Conservation (phyloP, 1,140 invertebrate genomes). For the Schlechtendalia chinensis region DNA sequence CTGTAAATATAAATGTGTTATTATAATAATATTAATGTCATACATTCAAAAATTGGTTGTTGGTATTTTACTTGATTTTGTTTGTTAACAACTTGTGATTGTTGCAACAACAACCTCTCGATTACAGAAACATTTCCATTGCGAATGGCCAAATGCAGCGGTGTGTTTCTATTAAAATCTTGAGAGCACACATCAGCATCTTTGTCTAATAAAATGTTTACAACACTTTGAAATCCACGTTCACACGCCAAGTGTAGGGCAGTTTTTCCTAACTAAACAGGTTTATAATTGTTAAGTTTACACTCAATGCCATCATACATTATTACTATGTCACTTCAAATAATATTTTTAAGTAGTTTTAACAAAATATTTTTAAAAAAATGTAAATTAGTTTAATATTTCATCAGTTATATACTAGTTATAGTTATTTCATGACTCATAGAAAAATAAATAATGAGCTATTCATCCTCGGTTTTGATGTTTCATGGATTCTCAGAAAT, state of each 20-base stretch:
- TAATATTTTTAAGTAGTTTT: background rate
- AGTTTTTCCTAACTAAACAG: conserved; percentile 29
- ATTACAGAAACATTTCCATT: conserved; percentile 10
- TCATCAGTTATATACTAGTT: background rate
- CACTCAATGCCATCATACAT: background rate
- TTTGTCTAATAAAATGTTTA: conserved; percentile 10
- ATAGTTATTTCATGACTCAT: too few species aligned
- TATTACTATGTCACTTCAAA: too few species aligned
- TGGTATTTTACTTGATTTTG: conserved; percentile 12
- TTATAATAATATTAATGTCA: background rate
- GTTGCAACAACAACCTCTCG: background rate
- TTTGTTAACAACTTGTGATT: background rate
- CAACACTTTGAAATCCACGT: conserved; percentile 1
- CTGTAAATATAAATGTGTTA: background rate
- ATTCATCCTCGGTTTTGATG: too few species aligned
- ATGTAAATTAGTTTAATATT: background rate
- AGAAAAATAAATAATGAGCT: too few species aligned
- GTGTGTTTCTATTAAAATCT: conserved; percentile 36
- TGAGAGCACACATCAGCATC: background rate
- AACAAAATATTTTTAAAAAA: background rate
- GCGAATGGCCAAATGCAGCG: conserved; percentile 2
- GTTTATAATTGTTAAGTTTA: background rate
- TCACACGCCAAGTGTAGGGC: conserved; percentile 11
- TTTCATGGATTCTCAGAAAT: too few species aligned
- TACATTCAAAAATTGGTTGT: background rate